These are phyloP conservation scores for Platycheirus rosarum DNA, from an alignment of 2,888 invertebrate genomes.

Conservation along the genomic window DNA sequence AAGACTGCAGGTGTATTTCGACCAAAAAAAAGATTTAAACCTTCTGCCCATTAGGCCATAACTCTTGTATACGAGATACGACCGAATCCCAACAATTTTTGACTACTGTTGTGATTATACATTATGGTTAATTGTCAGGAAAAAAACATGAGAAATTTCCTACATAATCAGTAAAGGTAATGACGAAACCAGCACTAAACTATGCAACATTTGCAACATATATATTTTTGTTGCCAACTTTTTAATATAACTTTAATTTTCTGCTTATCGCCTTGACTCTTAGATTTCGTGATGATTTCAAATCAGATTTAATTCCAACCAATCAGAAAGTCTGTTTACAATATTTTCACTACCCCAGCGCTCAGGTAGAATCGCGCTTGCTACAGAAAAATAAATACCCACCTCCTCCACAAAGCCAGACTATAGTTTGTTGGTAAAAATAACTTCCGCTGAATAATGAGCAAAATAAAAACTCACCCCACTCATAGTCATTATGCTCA, in stretches of 20 bases:
- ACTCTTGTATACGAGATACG: too few species aligned
- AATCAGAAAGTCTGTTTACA: slow-evolving; percentile 72
- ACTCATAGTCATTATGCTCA: background rate
- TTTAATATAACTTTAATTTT: slow-evolving; percentile 3
- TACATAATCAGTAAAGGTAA: slow-evolving; percentile 60
- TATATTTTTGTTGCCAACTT: slow-evolving; percentile 11
- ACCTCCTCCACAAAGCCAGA: slow-evolving; percentile 52
- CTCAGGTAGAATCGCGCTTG: slow-evolving; percentile 60
- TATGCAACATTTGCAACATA: slow-evolving; percentile 26
- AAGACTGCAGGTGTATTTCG: slow-evolving; percentile 33
- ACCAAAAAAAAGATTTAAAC: slow-evolving; percentile 19
- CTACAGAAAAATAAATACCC: slow-evolving; percentile 66
- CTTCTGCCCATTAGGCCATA: slow-evolving; percentile 32
- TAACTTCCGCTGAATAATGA: slow-evolving; percentile 49
- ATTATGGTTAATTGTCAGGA: slow-evolving; percentile 47
- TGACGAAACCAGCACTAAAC: slow-evolving; percentile 27
- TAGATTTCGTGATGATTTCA: slow-evolving; percentile 43
- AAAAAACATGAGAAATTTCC: slow-evolving; percentile 56
- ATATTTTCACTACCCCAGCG: slow-evolving; percentile 62
- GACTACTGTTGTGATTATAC: slow-evolving; percentile 10
- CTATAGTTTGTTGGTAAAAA: slow-evolving; percentile 5
- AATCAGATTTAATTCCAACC: slow-evolving; percentile 57
- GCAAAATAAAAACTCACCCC: slow-evolving; percentile 48
- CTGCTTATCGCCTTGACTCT: slow-evolving; percentile 24
- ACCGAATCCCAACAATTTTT: too few species aligned